Evolutionary conservation across 1,140 invertebrate species (phyloP).

Genomic region (Bombus sibiricus): DNA sequence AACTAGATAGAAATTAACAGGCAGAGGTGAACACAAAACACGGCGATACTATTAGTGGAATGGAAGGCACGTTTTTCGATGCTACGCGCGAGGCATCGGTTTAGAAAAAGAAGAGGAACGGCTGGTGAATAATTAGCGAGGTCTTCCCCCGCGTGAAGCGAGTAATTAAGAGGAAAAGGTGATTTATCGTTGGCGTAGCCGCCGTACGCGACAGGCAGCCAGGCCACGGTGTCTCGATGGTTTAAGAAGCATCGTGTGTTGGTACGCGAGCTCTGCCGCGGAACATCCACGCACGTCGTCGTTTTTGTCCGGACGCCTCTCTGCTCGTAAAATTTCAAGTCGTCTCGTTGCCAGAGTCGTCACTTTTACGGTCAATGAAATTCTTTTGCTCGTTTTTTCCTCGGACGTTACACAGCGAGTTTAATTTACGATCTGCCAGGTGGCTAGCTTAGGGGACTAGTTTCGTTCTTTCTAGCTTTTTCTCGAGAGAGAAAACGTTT

Average conservation of each 20-base stretch:
- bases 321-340: slow-evolving; percentile 56
- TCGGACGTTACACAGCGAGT: neutral
- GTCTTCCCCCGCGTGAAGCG: slow-evolving; percentile 11
- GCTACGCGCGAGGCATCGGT: neutral
- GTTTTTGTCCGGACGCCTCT: slow-evolving; percentile 28
- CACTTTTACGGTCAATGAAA: slow-evolving; percentile 45
- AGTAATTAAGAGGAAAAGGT: slow-evolving; percentile 60
- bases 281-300: neutral
- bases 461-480: neutral
- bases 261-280: neutral
- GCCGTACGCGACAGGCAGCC: slow-evolving; percentile 10
- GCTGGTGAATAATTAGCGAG: slow-evolving; percentile 52
- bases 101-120: neutral
- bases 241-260: neutral
- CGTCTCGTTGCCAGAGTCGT: slow-evolving; percentile 36
- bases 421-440: slow-evolving; percentile 41
- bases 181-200: slow-evolving; percentile 50
- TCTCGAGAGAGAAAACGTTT: neutral
- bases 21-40: no score
- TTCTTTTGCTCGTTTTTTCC: slow-evolving; percentile 2
- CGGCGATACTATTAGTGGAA: neutral
- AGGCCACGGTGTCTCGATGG: neutral
- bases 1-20: slow-evolving; percentile 17
- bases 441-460: neutral
- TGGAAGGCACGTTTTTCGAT: slow-evolving; percentile 30